Percentiles rank a stretch among this genome's conserved stretches.
Evolutionary conservation across 2,888 invertebrate species (phyloP).

Genomic region (Drosophila birchii): DNA sequence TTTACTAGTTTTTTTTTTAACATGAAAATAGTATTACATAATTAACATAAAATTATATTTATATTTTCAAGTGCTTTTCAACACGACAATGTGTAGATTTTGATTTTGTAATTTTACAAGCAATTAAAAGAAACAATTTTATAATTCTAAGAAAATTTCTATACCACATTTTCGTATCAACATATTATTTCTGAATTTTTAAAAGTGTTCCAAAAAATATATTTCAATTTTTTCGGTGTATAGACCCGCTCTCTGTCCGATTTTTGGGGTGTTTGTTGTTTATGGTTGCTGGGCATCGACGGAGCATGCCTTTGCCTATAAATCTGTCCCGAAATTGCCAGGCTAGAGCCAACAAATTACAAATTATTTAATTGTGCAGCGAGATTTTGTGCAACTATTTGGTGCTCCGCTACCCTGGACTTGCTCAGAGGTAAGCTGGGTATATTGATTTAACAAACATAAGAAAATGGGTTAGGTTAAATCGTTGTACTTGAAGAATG

Average conservation of each 20-base stretch:
- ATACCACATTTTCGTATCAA: not conserved
- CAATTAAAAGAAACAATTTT: not conserved
- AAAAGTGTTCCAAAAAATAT: no score
- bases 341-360: slow-evolving; percentile 51
- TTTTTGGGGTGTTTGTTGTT: slow-evolving; percentile 35
- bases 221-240: slow-evolving; percentile 4
- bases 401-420: slow-evolving; percentile 18
- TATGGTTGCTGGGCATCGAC: slow-evolving; percentile 62
- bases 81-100: no score
- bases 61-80: no score
- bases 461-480: not conserved
- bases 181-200: not conserved
- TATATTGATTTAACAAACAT: not conserved
- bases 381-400: slow-evolving; percentile 62
- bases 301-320: slow-evolving; percentile 74
- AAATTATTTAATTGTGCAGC: slow-evolving; percentile 70
- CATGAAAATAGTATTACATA: no score
- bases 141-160: not conserved
- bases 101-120: no score
- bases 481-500: not conserved
- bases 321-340: slow-evolving; percentile 72
- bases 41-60: no score
- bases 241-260: not conserved
- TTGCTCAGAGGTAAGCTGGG: not conserved
- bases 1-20: no score